Base-by-base conservation (phyloP, 1,140 invertebrate species). In the Cardiocondyla obscurior region DNA sequence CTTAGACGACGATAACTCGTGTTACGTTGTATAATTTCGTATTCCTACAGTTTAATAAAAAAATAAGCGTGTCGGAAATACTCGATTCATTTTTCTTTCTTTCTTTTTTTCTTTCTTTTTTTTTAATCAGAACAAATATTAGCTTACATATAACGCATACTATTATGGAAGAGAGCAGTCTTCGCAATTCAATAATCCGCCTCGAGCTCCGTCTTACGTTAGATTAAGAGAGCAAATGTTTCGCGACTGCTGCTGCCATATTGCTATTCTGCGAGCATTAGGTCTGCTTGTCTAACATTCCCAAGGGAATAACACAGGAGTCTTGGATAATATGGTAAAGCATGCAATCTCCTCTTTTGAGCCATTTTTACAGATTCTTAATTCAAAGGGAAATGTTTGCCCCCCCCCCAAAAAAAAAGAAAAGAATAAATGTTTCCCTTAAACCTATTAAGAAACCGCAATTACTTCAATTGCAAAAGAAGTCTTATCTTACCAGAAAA, bases 221-320 rank as follows among this genome's bases (percentile, higher is more conserved):
- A 79, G 74, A 79, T 67, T 67, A 79, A 69, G 25, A 46, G 62
- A 30, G 33, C 70, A 77, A 82, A 77, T 77, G 58, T 77, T 82
- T 74, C 36, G 28, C 44, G 51, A 73, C 28, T 44, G 53, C 51
- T 30, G 30, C 46, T 57, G 57, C 72, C 46, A 77, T 65, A 77
- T 65, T 82, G 55, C 58, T 44, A 19, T n/a, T 55, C 42, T 44
- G 57, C n/a, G 46, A 79, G n/a, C 33, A 79, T 69, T 67, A 39
- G 46, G 30, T 55, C 62, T 55, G 74, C 62, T 76, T 76, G 73
- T 76, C 42, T 76, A 49, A 64, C 42, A 25, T 49, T 76, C 73
- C 14, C 73, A 33, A 49, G 72, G 57, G 72, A 64, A 2, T 33
- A 49, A 4, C 42, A 4, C 42, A 28, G 30, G 42, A 49, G 28